Conservation (phyloP, 1,140 invertebrate species). For the Leptestheria dahalacensis region DNA sequence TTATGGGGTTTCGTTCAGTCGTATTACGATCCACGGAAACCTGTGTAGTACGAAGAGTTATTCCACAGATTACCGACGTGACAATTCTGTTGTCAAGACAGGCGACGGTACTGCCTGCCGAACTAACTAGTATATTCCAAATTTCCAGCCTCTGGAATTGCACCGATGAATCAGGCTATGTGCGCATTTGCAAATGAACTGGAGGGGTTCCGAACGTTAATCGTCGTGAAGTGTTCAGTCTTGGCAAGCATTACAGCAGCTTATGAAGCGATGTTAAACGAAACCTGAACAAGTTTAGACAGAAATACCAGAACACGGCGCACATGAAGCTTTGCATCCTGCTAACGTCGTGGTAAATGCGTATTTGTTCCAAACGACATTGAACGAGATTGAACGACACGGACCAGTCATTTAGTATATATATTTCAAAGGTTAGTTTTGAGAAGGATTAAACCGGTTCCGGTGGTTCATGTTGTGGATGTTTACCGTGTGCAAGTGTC, state of each 20-base stretch:
- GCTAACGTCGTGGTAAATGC: neutral
- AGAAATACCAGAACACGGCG: neutral
- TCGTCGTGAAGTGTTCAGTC: neutral
- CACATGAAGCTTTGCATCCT: neutral
- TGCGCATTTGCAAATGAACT: too few relatives aligned
- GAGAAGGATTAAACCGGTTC: neutral
- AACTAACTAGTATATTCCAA: slow-evolving; percentile 2
- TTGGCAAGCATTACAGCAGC: neutral
- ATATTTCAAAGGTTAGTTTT: neutral
- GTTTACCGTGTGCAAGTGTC: too few relatives aligned
- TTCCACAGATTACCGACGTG: neutral
- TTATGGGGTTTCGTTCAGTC: neutral
- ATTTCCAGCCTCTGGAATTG: neutral
- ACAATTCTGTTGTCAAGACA: slow-evolving; percentile 3
- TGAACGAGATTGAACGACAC: too few relatives aligned
- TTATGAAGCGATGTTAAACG: neutral
- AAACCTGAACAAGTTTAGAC: neutral
- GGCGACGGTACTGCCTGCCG: neutral
- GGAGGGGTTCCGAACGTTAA: neutral
- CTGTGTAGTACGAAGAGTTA: slow-evolving; percentile 1
- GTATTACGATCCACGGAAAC: slow-evolving; percentile 3
- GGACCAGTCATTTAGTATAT: neutral
- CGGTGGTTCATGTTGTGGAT: too few relatives aligned
- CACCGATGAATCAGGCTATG: too few relatives aligned
- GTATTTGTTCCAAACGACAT: neutral